Conservation (phyloP, 1,140 invertebrate genomes). For the Eueides isabella region DNA sequence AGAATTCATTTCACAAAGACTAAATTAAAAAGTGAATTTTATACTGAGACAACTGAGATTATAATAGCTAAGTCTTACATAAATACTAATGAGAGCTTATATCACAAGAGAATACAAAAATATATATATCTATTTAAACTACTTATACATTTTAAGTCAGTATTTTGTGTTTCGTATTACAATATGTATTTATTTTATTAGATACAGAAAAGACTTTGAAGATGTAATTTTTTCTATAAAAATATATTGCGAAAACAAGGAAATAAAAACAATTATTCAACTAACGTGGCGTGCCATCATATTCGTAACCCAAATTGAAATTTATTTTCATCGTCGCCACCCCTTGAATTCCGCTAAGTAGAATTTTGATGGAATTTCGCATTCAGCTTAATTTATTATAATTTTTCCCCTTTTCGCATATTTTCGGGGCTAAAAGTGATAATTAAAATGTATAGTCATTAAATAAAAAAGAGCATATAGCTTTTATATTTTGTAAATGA, state of each 20-base stretch:
- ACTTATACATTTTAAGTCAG: no score
- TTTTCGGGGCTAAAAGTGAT: constrained; percentile 31
- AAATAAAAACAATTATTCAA: constrained; percentile 35
- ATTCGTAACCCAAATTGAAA: constrained; percentile 67
- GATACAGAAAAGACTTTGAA: no score
- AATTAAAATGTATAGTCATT: constrained; percentile 27
- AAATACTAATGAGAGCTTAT: not conserved
- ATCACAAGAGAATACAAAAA: not conserved
- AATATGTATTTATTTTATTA: no score
- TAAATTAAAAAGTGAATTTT: not conserved
- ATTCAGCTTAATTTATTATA: constrained; percentile 59
- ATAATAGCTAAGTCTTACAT: not conserved
- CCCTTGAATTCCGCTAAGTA: constrained; percentile 70
- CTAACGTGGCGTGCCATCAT: constrained; percentile 31
- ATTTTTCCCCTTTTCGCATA: constrained; percentile 35
- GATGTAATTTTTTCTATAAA: constrained; percentile 5
- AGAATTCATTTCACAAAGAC: not conserved
- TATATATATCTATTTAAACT: no score
- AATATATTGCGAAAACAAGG: constrained; percentile 15
- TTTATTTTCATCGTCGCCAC: constrained; percentile 66
- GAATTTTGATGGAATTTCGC: constrained; percentile 68
- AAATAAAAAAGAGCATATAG: constrained; percentile 9
- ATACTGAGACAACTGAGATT: not conserved
- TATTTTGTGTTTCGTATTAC: no score
- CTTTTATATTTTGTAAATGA: constrained; percentile 5